These are phyloP conservation scores for Hylaea fasciaria DNA, from an alignment of 2,888 invertebrate species.

Conservation along the genomic window DNA sequence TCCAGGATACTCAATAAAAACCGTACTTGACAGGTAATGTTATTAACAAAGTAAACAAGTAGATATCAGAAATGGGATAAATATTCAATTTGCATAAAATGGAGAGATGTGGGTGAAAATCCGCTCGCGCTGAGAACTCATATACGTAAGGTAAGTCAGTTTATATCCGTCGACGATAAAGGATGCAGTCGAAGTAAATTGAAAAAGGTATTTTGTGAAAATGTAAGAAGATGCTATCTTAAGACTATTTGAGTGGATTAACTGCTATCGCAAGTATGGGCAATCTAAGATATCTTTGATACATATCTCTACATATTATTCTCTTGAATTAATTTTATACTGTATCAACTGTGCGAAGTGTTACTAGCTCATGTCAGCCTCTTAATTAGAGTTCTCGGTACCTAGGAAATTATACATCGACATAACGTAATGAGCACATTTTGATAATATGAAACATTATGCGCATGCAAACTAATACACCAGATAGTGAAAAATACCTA, in stretches of 20 bases:
- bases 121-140: conserved; percentile 45
- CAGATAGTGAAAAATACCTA: no score
- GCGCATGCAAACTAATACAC: no score
- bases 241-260: conserved; percentile 18
- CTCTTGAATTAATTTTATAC: no score
- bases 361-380: no score
- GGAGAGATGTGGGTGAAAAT: conserved; percentile 43
- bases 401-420: no score
- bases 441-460: no score
- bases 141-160: conserved; percentile 48
- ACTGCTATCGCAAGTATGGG: conserved; percentile 16
- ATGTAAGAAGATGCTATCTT: conserved; percentile 19
- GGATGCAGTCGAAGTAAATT: conserved; percentile 49
- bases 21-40: not conserved
- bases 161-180: conserved; percentile 49
- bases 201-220: conserved; percentile 47
- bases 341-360: no score
- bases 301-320: no score
- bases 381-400: no score
- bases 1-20: not conserved
- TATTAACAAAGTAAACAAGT: conserved; percentile 5
- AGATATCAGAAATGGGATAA: conserved; percentile 26
- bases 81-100: conserved; percentile 40
- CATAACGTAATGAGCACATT: no score
- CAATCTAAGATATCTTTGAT: conserved; percentile 16